phyloP scores from a whole-genome alignment of 2,888 invertebrate genomes.

The Octodonta nipae region DNA sequence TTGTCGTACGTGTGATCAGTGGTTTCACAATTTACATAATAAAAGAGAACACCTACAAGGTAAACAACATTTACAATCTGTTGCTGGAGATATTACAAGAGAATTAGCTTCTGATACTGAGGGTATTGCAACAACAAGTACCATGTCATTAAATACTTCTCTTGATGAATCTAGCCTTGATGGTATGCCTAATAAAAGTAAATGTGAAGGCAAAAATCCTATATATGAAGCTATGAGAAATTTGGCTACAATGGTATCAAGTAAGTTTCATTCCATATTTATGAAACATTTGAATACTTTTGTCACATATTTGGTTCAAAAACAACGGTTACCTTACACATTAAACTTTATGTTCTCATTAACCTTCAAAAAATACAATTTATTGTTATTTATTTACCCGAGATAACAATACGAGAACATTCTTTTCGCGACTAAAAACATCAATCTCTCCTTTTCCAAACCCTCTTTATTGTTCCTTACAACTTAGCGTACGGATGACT shows the following conservation, averaged over 20 bases:
- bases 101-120: constrained; percentile 27
- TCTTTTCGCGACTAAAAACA: too few species aligned
- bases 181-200: constrained; percentile 22
- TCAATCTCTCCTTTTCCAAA: too few species aligned
- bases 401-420: too few species aligned
- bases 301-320: constrained; percentile 6
- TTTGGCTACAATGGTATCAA: constrained; percentile 26
- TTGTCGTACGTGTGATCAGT: constrained; percentile 45
- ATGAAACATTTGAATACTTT: too few species aligned
- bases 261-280: constrained; percentile 21
- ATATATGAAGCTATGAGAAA: constrained; percentile 31
- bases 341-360: too few species aligned
- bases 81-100: constrained; percentile 33
- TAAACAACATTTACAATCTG: constrained; percentile 39
- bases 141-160: constrained; percentile 24
- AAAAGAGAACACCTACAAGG: constrained; percentile 46
- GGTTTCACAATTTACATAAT: constrained; percentile 45
- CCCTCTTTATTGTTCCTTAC: too few species aligned
- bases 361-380: too few species aligned
- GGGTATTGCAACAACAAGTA: constrained; percentile 12
- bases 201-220: constrained; percentile 10
- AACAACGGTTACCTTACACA: too few species aligned
- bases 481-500: too few species aligned
- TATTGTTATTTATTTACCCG: too few species aligned
- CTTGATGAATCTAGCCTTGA: constrained; percentile 35